Base-by-base conservation (phyloP, 2,888 invertebrate genomes). In the Chrysopilus asiliformis region DNA sequence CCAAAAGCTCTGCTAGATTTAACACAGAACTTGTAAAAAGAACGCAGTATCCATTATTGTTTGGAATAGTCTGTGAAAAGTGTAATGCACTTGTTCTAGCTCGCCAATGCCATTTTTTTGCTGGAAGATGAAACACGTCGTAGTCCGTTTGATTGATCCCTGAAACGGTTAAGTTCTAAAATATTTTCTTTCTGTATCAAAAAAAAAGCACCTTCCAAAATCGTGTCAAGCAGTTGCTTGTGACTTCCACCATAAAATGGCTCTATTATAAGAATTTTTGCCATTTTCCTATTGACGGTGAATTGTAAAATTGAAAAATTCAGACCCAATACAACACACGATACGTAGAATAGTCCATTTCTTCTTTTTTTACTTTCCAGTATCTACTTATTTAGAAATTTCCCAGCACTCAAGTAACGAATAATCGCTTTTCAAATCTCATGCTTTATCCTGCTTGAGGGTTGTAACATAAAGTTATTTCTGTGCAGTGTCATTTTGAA, bases 101-200 rank as follows among this genome's bases (percentile, higher is more conserved):
- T 38, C 76, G 60, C 82, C 81, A 83, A 47, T 78, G 81, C 81
- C 81, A 83, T 53, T 82, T 82, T 50, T 78, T 80, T 6, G 74
- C 74, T 2, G 74, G 65, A 52, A 81, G 58, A 28, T 71, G 72
- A 18, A 71, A 60, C 8, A 76, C 50, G 42, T 64, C 60, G 47
- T 60, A 67, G 35, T 60, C 53, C 6, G 45, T 46, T 3, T 49
- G 44, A 40, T 51, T 53, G 12, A 65, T 45, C 43, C 56, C 64
- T 65, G 32, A 4, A 41, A 44, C 31, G 24, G 35, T 22, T 28
- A 14, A 26, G 8, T 32, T 9, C n/a, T 13, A 27, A 27, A 27
- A n/a, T 7, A 7, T 27, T 27, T n/a, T 27, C 24, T 38, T 27
- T n/a, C n/a, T n/a, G n/a, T n/a, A n/a, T n/a, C n/a, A n/a, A n/a